phyloP scores from a whole-genome alignment of 1,140 invertebrate genomes.

The Drosophila ambigua region DNA sequence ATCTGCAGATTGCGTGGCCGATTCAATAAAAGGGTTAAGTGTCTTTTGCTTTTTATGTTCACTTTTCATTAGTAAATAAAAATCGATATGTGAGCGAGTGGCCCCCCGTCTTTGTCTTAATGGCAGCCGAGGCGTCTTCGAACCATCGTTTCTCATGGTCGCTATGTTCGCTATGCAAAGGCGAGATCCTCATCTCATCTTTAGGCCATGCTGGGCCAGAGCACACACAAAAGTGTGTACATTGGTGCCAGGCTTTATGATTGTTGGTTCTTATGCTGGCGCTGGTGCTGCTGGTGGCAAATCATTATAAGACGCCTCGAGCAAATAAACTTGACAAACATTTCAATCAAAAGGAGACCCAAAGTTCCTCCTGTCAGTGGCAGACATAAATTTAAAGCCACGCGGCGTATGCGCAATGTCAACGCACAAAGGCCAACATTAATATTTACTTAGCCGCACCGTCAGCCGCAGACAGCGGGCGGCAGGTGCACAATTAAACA shows the following conservation, averaged over 20 bases:
- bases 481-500: slow-evolving; percentile 56
- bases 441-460: slow-evolving; percentile 55
- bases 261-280: neutral
- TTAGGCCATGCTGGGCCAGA: neutral
- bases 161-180: neutral
- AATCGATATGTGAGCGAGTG: slow-evolving; percentile 62
- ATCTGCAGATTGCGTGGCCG: slow-evolving; percentile 74
- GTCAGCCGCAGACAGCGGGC: slow-evolving; percentile 9
- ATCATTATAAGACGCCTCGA: slow-evolving; percentile 17
- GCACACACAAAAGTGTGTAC: slow-evolving; percentile 34
- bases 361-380: slow-evolving; percentile 20
- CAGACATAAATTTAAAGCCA: slow-evolving; percentile 23
- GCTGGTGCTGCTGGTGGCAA: slow-evolving; percentile 9
- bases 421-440: slow-evolving; percentile 26
- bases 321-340: slow-evolving; percentile 55
- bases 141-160: slow-evolving; percentile 22
- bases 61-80: slow-evolving; percentile 80
- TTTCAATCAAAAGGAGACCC: slow-evolving; percentile 43
- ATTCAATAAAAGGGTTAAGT: slow-evolving; percentile 79
- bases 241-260: slow-evolving; percentile 16
- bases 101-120: slow-evolving; percentile 37
- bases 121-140: slow-evolving; percentile 17
- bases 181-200: slow-evolving; percentile 24
- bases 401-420: slow-evolving; percentile 54
- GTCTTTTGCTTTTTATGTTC: slow-evolving; percentile 73